Conservation (phyloP, 2,797 vertebrate species). For the Sternarchorhynchus goeldii region DNA sequence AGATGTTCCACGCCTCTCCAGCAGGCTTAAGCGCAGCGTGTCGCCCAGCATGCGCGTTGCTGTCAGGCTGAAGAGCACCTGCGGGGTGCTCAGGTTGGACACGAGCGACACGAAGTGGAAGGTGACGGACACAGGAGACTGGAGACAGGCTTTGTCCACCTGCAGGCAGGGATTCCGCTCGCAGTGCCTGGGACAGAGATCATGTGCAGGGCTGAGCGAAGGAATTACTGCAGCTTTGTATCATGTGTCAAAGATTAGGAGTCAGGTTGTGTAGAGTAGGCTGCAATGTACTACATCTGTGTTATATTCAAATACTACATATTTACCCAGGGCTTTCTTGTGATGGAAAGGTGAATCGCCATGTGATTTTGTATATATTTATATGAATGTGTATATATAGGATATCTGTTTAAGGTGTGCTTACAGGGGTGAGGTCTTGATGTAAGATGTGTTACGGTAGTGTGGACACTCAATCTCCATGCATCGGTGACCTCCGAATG, state of each 20-base stretch:
- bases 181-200: constrained; percentile 73
- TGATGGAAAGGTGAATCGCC: not conserved
- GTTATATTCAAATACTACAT: not conserved
- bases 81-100: constrained; percentile 79
- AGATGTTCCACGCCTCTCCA: constrained; percentile 60
- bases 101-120: constrained; percentile 84
- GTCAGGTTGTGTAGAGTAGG: no score
- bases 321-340: not conserved
- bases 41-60: constrained; percentile 74
- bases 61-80: constrained; percentile 81
- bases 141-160: constrained; percentile 74
- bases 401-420: constrained; percentile 50
- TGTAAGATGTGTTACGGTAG: constrained; percentile 75
- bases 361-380: no score
- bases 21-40: constrained; percentile 79
- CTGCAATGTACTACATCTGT: not conserved
- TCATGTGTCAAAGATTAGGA: no score
- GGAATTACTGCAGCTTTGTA: not conserved
- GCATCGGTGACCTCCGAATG: constrained; percentile 78
- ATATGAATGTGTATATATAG: no score
- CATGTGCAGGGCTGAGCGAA: not conserved
- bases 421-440: constrained; percentile 85
- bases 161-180: constrained; percentile 83
- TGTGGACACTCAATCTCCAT: constrained; percentile 77
- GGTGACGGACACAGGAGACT: constrained; percentile 81